Evolutionary conservation across 2,797 vertebrate species (phyloP).

Genomic region (Pipistrellus pipistrellus): DNA sequence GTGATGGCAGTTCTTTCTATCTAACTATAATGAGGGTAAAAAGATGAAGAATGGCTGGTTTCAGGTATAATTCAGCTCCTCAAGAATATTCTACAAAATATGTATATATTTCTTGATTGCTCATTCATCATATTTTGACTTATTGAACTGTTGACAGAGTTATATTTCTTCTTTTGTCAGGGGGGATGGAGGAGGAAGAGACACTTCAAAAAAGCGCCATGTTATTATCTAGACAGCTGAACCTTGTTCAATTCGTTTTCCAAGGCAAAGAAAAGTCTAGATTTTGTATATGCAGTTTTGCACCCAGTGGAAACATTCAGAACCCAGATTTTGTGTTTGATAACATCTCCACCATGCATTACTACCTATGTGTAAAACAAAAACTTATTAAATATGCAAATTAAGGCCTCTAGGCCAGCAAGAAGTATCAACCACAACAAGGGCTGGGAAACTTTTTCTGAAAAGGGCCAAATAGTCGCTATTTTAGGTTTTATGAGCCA

Average conservation of each 20-base stretch:
- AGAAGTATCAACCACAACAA: background rate
- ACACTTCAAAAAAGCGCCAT: slow-evolving; percentile 13
- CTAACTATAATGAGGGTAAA: slow-evolving; percentile 58
- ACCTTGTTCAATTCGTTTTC: slow-evolving; percentile 59
- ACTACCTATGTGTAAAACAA: background rate
- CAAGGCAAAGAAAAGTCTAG: slow-evolving; percentile 36
- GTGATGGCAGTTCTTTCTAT: background rate
- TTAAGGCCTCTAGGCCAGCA: background rate
- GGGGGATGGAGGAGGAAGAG: background rate
- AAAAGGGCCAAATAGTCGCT: background rate
- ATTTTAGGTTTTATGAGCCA: background rate
- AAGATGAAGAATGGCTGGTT: slow-evolving; percentile 63
- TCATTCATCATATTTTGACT: slow-evolving; percentile 76
- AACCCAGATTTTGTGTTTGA: background rate
- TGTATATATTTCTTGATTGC: slow-evolving; percentile 70
- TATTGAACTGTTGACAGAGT: slow-evolving; percentile 73
- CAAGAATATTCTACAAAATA: slow-evolving; percentile 63
- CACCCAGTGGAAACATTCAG: background rate
- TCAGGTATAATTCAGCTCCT: slow-evolving; percentile 70
- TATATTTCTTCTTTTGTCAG: slow-evolving; percentile 73
- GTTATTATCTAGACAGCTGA: slow-evolving; percentile 52
- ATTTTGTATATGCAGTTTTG: slow-evolving; percentile 11
- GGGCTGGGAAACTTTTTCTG: background rate
- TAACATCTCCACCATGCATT: background rate
- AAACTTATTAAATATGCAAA: background rate